These are phyloP conservation scores for Accipiter virgatus DNA, from an alignment of 2,113 vertebrate species.

Conservation along the genomic window DNA sequence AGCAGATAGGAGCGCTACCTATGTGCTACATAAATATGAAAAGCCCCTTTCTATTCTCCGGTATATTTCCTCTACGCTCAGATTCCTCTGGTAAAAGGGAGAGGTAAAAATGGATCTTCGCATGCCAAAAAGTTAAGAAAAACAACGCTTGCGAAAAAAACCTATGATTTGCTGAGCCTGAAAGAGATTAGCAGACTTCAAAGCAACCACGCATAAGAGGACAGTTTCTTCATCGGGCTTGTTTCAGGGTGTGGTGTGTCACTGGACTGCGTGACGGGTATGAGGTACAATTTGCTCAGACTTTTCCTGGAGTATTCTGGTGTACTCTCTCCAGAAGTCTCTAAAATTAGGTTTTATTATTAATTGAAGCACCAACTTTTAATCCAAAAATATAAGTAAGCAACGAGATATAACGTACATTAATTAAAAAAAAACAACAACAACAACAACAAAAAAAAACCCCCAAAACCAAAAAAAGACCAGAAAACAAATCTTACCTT, in stretches of 20 bases:
- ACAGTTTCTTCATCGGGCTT: not conserved
- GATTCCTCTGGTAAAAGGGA: not conserved
- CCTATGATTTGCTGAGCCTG: not conserved
- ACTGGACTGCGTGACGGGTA: not conserved
- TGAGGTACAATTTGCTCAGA: not conserved
- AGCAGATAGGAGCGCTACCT: not conserved
- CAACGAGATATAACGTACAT: fast-evolving
- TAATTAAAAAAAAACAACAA: not conserved
- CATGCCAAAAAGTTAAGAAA: not conserved
- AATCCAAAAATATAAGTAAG: not conserved
- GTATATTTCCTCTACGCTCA: not conserved
- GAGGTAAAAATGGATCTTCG: not conserved
- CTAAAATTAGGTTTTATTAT: not conserved
- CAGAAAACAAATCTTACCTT: not conserved
- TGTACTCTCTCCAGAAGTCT: not conserved
- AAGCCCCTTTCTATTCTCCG: not conserved
- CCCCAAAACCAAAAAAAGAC: no score
- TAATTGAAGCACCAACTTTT: not conserved
- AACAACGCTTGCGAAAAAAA: not conserved
- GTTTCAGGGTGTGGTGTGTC: not conserved
- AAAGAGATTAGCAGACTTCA: not conserved
- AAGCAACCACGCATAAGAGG: not conserved
- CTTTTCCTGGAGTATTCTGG: not conserved
- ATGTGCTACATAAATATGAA: not conserved
- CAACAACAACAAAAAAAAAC: no score